These are phyloP conservation scores for Acanthis flammea DNA, from an alignment of 2,797 vertebrate genomes.

Conservation along the genomic window DNA sequence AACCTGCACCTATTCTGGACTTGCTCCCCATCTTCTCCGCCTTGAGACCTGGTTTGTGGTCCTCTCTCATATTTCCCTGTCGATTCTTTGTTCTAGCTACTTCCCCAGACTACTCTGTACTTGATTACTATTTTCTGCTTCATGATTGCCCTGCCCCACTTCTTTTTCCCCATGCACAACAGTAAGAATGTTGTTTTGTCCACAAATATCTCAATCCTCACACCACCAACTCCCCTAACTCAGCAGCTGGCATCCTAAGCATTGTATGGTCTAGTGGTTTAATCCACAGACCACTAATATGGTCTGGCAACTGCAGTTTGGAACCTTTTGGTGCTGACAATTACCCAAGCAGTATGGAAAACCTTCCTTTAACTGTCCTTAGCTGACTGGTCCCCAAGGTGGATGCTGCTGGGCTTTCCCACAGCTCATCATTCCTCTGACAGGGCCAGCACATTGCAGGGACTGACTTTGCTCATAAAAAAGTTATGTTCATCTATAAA, in stretches of 20 bases:
- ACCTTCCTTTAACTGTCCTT: neutral
- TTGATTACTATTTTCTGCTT: neutral
- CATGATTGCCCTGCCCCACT: neutral
- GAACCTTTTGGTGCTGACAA: neutral
- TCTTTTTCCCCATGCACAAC: neutral
- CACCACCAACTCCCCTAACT: neutral
- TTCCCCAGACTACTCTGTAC: neutral
- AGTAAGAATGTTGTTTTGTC: neutral
- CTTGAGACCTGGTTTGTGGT: neutral
- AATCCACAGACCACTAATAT: neutral
- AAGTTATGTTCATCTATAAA: neutral
- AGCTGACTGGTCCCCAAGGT: neutral
- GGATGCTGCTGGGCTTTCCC: neutral
- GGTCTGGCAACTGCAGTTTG: neutral
- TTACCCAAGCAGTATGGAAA: neutral
- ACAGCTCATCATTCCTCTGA: neutral
- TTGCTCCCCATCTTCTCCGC: neutral
- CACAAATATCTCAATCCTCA: neutral
- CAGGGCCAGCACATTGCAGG: accelerated
- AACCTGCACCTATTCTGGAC: neutral
- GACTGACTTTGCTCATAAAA: neutral
- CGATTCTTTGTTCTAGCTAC: neutral
- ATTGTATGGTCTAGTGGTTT: neutral
- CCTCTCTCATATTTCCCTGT: neutral
- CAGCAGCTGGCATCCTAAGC: neutral